phyloP scores from a whole-genome alignment of 2,113 vertebrate genomes.

The Cynocephalus volans region DNA sequence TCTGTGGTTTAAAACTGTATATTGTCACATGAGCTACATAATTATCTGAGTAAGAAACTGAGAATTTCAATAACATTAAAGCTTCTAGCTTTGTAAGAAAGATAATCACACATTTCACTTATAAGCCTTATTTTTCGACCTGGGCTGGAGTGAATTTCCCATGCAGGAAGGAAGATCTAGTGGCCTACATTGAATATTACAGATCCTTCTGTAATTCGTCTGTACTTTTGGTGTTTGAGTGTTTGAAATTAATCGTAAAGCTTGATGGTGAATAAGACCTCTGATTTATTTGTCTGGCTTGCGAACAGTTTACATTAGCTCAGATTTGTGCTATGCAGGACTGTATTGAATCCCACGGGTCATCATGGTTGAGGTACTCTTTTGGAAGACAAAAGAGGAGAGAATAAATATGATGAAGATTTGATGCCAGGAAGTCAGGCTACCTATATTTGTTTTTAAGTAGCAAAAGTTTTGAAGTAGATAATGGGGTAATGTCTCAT shows the following conservation, averaged over 20 bases:
- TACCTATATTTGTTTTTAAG: not conserved
- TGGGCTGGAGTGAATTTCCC: not conserved
- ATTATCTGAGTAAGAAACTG: not conserved
- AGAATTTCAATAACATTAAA: not conserved
- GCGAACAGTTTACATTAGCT: not conserved
- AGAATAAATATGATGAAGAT: not conserved
- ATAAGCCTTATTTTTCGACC: not conserved
- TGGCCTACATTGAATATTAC: not conserved
- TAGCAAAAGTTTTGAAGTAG: not conserved
- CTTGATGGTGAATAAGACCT: not conserved
- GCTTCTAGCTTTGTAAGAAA: not conserved
- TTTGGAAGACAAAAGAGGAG: not conserved
- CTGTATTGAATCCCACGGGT: not conserved
- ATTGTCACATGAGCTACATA: not conserved
- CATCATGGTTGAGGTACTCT: not conserved
- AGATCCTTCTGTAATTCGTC: rapidly evolving
- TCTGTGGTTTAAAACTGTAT: not conserved
- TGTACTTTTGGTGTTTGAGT: not conserved
- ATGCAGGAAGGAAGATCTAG: too few species aligned
- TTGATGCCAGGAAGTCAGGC: not conserved
- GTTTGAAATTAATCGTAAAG: not conserved
- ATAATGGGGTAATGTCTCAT: too few species aligned
- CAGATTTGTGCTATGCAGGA: not conserved
- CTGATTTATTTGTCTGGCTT: not conserved
- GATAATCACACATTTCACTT: not conserved